Conservation (phyloP, 2,113 vertebrate species). For the Ameiurus melas region DNA sequence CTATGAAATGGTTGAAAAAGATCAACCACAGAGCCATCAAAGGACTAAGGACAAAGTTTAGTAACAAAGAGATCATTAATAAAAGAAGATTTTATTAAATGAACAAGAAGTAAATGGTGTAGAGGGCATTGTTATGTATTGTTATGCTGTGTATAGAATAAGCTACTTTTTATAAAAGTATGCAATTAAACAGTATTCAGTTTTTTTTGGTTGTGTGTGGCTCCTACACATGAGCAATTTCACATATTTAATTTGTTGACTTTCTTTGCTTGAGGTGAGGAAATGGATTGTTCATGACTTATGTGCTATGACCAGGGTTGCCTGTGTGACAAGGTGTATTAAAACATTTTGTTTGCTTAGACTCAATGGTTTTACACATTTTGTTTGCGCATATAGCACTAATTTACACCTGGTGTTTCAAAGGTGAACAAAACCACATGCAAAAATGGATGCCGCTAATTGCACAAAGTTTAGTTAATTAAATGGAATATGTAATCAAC, state of each 20-base stretch:
- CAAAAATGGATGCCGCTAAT: not conserved
- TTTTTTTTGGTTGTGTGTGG: not conserved
- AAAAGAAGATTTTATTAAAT: not conserved
- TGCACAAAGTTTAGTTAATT: not conserved
- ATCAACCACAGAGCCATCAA: not conserved
- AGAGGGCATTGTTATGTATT: not conserved
- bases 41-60: not conserved
- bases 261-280: not conserved
- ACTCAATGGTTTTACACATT: not conserved
- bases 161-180: constrained; percentile 1
- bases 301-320: not conserved
- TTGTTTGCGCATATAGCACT: not conserved
- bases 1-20: no score
- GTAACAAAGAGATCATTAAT: not conserved
- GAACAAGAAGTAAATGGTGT: not conserved
- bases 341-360: not conserved
- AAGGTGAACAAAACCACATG: constrained; percentile 9
- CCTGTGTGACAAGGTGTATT: not conserved
- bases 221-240: not conserved
- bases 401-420: constrained; percentile 12
- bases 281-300: not conserved
- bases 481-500: not conserved
- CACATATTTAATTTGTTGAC: not conserved
- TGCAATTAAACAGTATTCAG: constrained; percentile 6
- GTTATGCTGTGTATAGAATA: not conserved